Evolutionary conservation across 2,888 invertebrate genomes (phyloP).

Genomic region (Notodonta dromedarius): DNA sequence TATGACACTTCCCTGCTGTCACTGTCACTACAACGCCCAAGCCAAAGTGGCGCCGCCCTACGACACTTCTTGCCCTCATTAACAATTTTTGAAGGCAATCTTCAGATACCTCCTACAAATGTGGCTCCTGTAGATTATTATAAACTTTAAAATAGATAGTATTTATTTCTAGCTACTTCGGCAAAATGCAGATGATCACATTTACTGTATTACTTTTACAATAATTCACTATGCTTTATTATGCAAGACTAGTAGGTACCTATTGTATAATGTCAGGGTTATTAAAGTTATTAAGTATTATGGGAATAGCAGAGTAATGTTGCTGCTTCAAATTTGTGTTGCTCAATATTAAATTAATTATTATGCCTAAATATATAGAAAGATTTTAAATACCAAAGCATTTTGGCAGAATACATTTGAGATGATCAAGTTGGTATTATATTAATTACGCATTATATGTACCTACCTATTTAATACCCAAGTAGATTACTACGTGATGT

Average conservation of each 20-base stretch:
- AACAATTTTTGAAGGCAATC: not conserved
- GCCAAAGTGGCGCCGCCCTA: no score
- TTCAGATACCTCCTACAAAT: constrained; percentile 15
- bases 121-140: constrained; percentile 29
- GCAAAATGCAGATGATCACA: constrained; percentile 1
- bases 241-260: constrained; percentile 31
- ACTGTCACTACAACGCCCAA: no score
- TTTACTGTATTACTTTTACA: constrained; percentile 4
- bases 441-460: not conserved
- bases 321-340: constrained; percentile 17
- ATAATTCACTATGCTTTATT: constrained; percentile 2
- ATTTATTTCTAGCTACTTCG: constrained; percentile 17
- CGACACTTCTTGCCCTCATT: not conserved
- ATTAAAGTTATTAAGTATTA: constrained; percentile 4
- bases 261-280: constrained; percentile 31
- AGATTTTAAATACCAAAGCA: constrained; percentile 29
- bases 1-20: no score
- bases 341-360: constrained; percentile 31
- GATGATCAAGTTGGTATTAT: constrained; percentile 12
- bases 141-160: constrained; percentile 17
- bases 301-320: not conserved
- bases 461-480: not conserved
- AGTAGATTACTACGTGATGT: no score
- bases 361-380: constrained; percentile 17
- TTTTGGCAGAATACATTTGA: constrained; percentile 19